Conservation (phyloP, 2,888 invertebrate genomes). For the Andrena haemorrhoa region DNA sequence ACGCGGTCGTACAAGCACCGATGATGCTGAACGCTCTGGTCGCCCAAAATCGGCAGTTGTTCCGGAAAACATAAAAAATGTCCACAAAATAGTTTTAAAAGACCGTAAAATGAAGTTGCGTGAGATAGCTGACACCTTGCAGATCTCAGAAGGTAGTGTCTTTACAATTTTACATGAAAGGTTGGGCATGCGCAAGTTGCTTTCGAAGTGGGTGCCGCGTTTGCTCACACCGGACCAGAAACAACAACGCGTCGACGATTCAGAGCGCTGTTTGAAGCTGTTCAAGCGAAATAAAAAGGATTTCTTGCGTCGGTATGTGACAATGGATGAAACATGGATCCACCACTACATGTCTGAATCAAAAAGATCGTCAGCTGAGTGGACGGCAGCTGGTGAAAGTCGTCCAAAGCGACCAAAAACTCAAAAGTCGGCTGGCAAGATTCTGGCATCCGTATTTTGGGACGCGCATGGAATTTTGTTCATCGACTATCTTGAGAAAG, state of each 20-base stretch:
- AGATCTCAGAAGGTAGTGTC: conserved; percentile 61
- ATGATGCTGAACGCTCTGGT: conserved; percentile 15
- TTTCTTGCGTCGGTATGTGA: conserved; percentile 8
- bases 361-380: neutral
- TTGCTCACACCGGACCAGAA: conserved; percentile 15
- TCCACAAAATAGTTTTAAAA: conserved; percentile 49
- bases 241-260: neutral
- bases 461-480: conserved; percentile 1
- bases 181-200: conserved; percentile 11
- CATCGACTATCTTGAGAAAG: conserved; percentile 75
- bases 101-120: conserved; percentile 63
- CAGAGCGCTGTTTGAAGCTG: neutral
- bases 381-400: neutral
- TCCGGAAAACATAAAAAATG: conserved; percentile 18
- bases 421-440: conserved; percentile 11
- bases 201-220: conserved; percentile 11
- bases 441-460: conserved; percentile 35
- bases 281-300: neutral
- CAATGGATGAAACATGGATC: conserved; percentile 13
- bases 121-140: conserved; percentile 64
- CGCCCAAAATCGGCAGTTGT: neutral
- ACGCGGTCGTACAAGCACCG: conserved; percentile 8
- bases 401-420: neutral
- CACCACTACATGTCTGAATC: conserved; percentile 2
- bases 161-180: neutral